Conservation (phyloP, 2,113 vertebrate genomes). For the Bombycilla garrulus region DNA sequence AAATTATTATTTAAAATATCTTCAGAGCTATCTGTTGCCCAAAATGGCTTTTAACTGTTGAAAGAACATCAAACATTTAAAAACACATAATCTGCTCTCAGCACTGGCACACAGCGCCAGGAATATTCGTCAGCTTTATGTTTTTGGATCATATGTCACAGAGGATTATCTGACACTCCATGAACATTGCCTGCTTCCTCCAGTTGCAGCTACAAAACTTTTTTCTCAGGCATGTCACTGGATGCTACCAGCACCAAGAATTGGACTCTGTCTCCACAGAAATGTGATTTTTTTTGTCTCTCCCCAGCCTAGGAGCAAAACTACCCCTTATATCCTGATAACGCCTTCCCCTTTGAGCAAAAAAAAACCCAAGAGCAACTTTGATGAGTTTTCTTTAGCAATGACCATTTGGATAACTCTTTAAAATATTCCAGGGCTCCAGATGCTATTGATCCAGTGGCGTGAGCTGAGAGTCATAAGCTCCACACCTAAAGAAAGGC, state of each 20-base stretch:
- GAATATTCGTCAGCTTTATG: conserved; percentile 53
- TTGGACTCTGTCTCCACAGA: not conserved
- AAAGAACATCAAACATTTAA: conserved; percentile 60
- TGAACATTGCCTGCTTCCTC: conserved; percentile 14
- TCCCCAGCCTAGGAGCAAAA: not conserved
- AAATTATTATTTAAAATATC: conserved; percentile 45
- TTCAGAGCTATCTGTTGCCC: conserved; percentile 59
- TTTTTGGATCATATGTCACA: conserved; percentile 32
- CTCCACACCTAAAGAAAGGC: not conserved
- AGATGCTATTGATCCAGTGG: not conserved
- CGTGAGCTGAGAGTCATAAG: not conserved
- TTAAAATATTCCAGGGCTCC: conserved; percentile 9
- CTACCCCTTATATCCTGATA: not conserved
- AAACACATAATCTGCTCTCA: conserved; percentile 44
- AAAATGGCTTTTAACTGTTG: conserved; percentile 65
- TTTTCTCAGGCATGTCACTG: conserved; percentile 11
- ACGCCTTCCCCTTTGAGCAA: not conserved
- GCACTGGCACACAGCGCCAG: not conserved
- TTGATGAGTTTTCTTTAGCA: not conserved
- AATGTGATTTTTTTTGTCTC: not conserved
- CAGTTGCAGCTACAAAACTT: not conserved
- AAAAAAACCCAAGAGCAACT: not conserved
- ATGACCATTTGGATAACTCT: not conserved
- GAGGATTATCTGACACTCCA: conserved; percentile 1
- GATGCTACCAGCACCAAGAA: not conserved